A percentile compares a stretch with the other conserved stretches of the same genome.
Evolutionary conservation across 2,888 invertebrate species (phyloP).

Genomic region (Coelinius sp.): DNA sequence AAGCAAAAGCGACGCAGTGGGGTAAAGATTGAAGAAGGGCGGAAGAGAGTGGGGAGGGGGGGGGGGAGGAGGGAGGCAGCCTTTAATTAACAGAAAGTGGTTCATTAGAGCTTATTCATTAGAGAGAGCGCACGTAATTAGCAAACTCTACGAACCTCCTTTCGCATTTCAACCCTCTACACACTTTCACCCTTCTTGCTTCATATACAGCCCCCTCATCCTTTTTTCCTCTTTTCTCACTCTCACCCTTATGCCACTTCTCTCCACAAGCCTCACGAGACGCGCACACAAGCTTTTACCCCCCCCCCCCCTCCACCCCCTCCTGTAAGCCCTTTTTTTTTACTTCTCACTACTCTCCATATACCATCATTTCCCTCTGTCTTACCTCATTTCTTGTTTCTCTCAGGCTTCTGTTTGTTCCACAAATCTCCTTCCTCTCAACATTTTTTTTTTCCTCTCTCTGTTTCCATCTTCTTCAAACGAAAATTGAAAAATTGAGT

Average conservation of each 20-base stretch:
- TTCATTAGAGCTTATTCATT: slow-evolving; percentile 93
- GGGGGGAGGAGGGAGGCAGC: slow-evolving; percentile 71
- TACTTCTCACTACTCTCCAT: slow-evolving; percentile 43
- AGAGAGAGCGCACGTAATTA: slow-evolving; percentile 88
- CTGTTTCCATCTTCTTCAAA: too few relatives aligned
- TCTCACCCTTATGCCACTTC: slow-evolving; percentile 38
- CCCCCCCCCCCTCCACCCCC: slow-evolving; percentile 6
- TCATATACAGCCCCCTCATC: slow-evolving; percentile 22
- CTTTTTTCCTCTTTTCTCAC: not conserved
- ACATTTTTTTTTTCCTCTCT: too few relatives aligned
- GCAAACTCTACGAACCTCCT: slow-evolving; percentile 79
- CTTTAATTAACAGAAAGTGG: slow-evolving; percentile 93
- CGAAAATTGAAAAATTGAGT: not conserved
- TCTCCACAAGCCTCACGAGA: slow-evolving; percentile 25
- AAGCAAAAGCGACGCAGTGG: not conserved
- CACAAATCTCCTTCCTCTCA: not conserved
- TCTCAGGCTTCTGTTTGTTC: slow-evolving; percentile 36
- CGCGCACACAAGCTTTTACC: slow-evolving; percentile 43
- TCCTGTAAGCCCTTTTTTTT: slow-evolving; percentile 3
- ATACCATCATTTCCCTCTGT: slow-evolving; percentile 52
- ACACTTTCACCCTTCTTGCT: slow-evolving; percentile 49
- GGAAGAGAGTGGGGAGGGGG: slow-evolving; percentile 25
- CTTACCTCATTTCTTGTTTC: slow-evolving; percentile 37
- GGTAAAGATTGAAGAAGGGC: slow-evolving; percentile 13
- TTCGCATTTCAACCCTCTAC: slow-evolving; percentile 61